A percentile compares a stretch with the other conserved stretches of the same genome.
Evolutionary conservation across 2,888 invertebrate genomes (phyloP).

Genomic region (Protodeltote pygarga): DNA sequence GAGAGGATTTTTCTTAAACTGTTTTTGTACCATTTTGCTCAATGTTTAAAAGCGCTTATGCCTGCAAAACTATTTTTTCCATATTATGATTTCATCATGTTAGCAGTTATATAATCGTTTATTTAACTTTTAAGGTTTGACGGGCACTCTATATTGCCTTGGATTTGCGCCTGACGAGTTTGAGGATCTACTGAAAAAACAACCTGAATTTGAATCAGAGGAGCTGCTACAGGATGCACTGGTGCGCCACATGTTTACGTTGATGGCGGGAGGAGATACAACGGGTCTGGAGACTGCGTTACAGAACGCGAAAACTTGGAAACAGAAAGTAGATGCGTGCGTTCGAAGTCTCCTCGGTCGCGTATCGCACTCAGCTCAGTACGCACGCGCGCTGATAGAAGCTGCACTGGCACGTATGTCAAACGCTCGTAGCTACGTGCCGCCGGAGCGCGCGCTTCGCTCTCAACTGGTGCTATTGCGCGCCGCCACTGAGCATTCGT

Average conservation of each 20-base stretch:
- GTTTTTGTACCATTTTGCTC: no score
- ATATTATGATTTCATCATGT: no score
- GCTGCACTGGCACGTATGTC: conserved; percentile 54
- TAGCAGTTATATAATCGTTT: no score
- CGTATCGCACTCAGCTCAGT: conserved; percentile 60
- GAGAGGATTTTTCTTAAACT: no score
- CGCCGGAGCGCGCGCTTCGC: conserved; percentile 32
- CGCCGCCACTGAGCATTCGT: conserved; percentile 9
- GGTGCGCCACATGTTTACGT: conserved; percentile 17
- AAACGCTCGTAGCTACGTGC: conserved; percentile 41
- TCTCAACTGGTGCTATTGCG: conserved; percentile 57
- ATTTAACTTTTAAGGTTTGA: no score
- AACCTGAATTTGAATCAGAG: conserved; percentile 11
- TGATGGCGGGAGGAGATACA: conserved; percentile 8
- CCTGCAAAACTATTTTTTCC: no score
- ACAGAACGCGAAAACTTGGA: conserved; percentile 12
- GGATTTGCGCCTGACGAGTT: conserved; percentile 33
- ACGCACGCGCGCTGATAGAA: conserved; percentile 56
- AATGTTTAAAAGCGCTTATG: no score
- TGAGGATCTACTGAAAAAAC: conserved; percentile 1
- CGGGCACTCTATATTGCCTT: conserved; percentile 44
- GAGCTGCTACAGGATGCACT: conserved; percentile 25
- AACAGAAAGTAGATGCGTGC: conserved; percentile 33
- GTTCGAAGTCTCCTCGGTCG: conserved; percentile 51
- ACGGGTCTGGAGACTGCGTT: conserved; percentile 9